Percentiles rank a stretch among this genome's conserved stretches.
Conservation (phyloP, 2,888 invertebrate species). For the Cryptosula pallasiana region DNA sequence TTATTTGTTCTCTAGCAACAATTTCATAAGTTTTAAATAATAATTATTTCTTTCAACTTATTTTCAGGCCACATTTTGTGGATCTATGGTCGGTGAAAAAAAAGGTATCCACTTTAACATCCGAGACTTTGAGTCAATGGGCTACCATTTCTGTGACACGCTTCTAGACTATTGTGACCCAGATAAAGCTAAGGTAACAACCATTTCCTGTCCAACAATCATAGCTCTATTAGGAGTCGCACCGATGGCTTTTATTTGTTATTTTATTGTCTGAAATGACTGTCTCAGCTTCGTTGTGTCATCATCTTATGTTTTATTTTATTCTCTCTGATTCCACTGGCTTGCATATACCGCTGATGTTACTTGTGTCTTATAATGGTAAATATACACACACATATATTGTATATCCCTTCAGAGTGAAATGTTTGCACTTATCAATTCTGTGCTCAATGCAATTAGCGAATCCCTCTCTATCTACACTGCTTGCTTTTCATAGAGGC, state of each 20-base stretch:
- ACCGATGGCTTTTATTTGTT: too few species aligned
- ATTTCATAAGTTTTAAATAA: too few species aligned
- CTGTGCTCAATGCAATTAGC: neutral
- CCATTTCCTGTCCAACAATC: neutral
- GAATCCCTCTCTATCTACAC: neutral
- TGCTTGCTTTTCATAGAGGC: neutral
- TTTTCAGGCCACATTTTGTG: conserved; percentile 75
- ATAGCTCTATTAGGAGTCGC: too few species aligned
- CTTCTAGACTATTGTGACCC: conserved; percentile 77
- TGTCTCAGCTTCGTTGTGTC: too few species aligned
- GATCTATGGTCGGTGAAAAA: conserved; percentile 67
- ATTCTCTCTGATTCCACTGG: neutral
- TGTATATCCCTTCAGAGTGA: conserved; percentile 3
- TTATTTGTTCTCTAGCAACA: too few species aligned
- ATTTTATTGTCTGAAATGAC: neutral
- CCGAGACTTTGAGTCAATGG: conserved; percentile 75
- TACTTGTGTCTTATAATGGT: neutral
- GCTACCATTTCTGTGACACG: conserved; percentile 86
- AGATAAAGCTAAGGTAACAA: conserved; percentile 33
- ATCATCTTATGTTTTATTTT: neutral
- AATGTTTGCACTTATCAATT: neutral
- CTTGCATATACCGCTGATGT: neutral
- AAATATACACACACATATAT: neutral
- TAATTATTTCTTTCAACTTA: too few species aligned
- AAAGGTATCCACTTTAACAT: conserved; percentile 80